Conservation (phyloP, 2,113 vertebrate genomes). For the Halcyon malimbica region DNA sequence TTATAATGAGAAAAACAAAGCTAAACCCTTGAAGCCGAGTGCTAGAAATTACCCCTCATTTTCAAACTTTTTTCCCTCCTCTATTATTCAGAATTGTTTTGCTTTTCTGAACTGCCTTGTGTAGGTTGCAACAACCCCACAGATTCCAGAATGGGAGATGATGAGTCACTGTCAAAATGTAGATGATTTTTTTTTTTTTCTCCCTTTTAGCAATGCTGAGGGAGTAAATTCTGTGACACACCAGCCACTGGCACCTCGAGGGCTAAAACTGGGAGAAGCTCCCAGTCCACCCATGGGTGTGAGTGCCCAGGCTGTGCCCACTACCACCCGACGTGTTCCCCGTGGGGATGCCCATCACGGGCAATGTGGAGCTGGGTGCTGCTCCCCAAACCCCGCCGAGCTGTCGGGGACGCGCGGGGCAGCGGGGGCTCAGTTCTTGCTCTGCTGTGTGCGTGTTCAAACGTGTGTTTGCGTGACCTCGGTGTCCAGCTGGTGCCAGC, state of each 20-base stretch:
- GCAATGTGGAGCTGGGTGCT: not conserved
- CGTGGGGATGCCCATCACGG: not conserved
- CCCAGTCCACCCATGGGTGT: not conserved
- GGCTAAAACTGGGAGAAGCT: not conserved
- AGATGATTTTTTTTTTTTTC: not conserved
- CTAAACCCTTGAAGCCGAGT: not conserved
- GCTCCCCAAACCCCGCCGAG: fast-evolving
- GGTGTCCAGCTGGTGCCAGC: fast-evolving
- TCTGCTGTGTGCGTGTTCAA: fast-evolving
- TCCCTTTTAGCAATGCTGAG: not conserved
- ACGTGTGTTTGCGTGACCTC: fast-evolving
- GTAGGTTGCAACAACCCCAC: conserved; percentile 73
- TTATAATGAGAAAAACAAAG: not conserved
- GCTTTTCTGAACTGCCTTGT: conserved; percentile 64
- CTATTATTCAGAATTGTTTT: conserved; percentile 69
- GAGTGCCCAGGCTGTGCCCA: not conserved
- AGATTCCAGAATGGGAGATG: conserved; percentile 68
- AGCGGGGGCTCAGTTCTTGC: fast-evolving
- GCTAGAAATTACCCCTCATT: conserved; percentile 28
- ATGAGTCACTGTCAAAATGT: conserved; percentile 67
- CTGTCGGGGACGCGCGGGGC: fast-evolving
- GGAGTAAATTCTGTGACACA: not conserved
- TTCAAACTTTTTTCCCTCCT: conserved; percentile 25
- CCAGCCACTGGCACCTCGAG: not conserved
- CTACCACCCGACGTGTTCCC: fast-evolving